Base-by-base conservation (phyloP, 2,888 invertebrate genomes). In the Heterodera filipjevi region DNA sequence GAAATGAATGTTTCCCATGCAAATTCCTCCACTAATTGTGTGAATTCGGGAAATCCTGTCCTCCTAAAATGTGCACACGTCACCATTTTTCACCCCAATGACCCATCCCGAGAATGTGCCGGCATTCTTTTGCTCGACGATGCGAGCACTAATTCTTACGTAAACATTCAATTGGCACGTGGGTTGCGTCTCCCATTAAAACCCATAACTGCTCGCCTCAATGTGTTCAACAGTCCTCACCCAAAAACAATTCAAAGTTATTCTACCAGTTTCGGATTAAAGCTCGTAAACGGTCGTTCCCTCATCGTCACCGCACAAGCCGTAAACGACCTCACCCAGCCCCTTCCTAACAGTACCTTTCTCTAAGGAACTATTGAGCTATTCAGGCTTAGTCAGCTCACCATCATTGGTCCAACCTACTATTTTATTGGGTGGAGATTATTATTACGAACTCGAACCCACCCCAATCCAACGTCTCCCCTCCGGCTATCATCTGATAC, bases 111-210 rank as follows among this genome's bases (percentile, higher is more conserved):
- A 16, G 33, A 71, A 49, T 49, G 33, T 32, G 3, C 44, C 27
- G 71, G 27, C 30, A 71, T 71, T 33, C 71, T 71, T 33, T 33
- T 71, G 3, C 30, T 71, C 46, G 71, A 71, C 16, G 71, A 71
- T 3, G 71, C 71, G 14, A 71, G 71, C 14, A 71, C 10, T 12
- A 27, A 71, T 10, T 33, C 71, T 14, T 71, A 71, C 14, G 30
- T 71, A 12, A 30, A 30, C 30, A 30, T 32, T 1, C 44, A 14
- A 27, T 1, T 2, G 2, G 71, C 71, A 12, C 44, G 16, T 14
- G 14, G n/a, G 8, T 32, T 71, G 8, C 12, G 27, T 1, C 30
- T 71, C 14, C 44, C 44, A 12, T 10, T 71, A 2, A 71, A 33
- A 2, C 71, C 71, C 30, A 27, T 53, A 8, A 49, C 71, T 10